These are phyloP conservation scores for Chironomus tepperi DNA, from an alignment of 1,140 invertebrate species.

Conservation along the genomic window DNA sequence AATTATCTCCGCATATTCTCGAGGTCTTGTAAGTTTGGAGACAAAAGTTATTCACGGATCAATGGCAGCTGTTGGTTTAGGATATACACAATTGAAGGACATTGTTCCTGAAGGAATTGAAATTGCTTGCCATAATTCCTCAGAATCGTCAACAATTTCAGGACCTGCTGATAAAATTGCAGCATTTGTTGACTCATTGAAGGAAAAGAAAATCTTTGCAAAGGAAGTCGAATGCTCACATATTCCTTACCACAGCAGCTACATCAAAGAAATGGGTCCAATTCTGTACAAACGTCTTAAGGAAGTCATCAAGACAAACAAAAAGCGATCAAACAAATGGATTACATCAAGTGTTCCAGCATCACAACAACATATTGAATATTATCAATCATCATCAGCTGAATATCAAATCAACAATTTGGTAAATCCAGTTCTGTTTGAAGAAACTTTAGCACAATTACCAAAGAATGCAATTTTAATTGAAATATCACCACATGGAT, in stretches of 20 bases:
- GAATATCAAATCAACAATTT: conserved; percentile 93
- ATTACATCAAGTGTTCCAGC: conserved; percentile 77
- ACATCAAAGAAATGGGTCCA: conserved; percentile 65
- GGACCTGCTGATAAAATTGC: conserved; percentile 64
- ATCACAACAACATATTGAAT: conserved; percentile 57
- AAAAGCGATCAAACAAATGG: conserved; percentile 68
- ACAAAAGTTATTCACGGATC: conserved; percentile 65
- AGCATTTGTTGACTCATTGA: conserved; percentile 57
- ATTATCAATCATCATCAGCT: conserved; percentile 64
- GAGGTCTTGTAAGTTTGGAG: conserved; percentile 75
- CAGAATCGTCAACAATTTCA: conserved; percentile 76
- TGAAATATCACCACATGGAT: conserved; percentile 75
- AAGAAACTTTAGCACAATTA: conserved; percentile 67
- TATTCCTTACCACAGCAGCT: conserved; percentile 77
- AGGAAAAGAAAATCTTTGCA: conserved; percentile 69
- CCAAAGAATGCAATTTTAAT: conserved; percentile 70
- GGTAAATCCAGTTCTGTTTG: conserved; percentile 73
- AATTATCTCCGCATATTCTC: conserved; percentile 71
- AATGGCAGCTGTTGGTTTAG: conserved; percentile 74
- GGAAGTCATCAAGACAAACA: conserved; percentile 58
- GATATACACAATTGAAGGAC: conserved; percentile 49
- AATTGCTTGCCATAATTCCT: conserved; percentile 78
- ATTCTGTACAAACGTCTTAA: conserved; percentile 60
- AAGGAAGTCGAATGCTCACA: conserved; percentile 70
- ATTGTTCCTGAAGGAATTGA: conserved; percentile 59